phyloP scores from a whole-genome alignment of 2,113 vertebrate species.

The Phalacrocorax aristotelis region DNA sequence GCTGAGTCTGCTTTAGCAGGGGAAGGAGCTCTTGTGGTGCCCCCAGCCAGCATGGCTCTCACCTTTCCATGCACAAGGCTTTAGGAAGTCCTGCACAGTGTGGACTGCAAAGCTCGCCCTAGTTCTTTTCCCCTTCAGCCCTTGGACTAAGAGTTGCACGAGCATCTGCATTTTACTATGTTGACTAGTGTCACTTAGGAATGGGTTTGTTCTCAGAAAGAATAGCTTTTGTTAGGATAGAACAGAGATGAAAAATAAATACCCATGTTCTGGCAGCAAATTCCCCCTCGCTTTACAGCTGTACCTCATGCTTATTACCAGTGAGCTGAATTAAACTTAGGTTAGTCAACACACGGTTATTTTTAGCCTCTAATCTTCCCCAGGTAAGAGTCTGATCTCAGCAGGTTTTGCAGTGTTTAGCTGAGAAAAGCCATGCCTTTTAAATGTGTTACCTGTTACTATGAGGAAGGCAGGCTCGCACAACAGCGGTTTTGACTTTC shows the following conservation, averaged over 20 bases:
- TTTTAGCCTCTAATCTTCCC: background rate
- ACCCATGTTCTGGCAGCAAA: background rate
- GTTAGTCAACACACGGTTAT: background rate
- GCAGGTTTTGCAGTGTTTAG: background rate
- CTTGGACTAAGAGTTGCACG: background rate
- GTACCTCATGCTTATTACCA: background rate
- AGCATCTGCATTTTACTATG: fast-evolving
- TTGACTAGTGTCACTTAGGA: background rate
- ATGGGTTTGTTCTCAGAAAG: background rate
- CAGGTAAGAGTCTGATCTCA: background rate
- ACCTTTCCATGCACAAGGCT: background rate
- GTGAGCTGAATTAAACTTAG: background rate
- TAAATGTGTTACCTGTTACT: background rate
- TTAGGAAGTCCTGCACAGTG: background rate
- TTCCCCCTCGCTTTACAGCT: background rate
- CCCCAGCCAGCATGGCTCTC: background rate
- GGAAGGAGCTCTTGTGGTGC: background rate
- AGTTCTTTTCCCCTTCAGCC: background rate
- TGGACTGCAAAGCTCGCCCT: background rate
- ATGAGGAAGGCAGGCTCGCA: background rate
- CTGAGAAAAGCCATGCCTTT: background rate
- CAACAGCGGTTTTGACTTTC: background rate
- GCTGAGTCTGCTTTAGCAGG: background rate
- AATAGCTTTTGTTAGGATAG: background rate
- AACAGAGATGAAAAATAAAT: background rate